Conservation (phyloP, 2,113 vertebrate species). For the Phocoena phocoena region DNA sequence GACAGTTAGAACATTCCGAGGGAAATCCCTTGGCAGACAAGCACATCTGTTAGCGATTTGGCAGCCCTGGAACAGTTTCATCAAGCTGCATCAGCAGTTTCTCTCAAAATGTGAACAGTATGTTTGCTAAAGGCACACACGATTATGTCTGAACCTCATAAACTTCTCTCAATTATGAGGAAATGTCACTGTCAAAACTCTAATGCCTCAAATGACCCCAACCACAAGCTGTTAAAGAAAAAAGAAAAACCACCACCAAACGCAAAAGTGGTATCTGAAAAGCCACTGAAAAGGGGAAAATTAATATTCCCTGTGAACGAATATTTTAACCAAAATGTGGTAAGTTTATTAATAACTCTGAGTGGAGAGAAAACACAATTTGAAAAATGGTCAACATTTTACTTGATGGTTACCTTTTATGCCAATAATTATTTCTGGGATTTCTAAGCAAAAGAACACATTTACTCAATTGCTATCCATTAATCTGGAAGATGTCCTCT, state of each 20-base stretch:
- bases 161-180: constrained; percentile 59
- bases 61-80: constrained; percentile 56
- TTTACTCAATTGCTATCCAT: not conserved
- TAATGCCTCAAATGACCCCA: constrained; percentile 60
- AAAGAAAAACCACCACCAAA: not conserved
- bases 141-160: constrained; percentile 57
- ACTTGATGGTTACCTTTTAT: not conserved
- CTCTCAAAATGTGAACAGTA: constrained; percentile 70
- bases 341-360: constrained; percentile 61
- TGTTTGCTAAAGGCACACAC: constrained; percentile 78
- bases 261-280: constrained; percentile 27
- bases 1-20: constrained; percentile 64
- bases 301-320: constrained; percentile 48
- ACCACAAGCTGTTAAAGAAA: constrained; percentile 53
- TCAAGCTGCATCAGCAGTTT: constrained; percentile 59
- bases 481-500: constrained; percentile 14
- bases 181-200: constrained; percentile 65
- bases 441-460: constrained; percentile 47
- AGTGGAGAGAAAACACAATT: not conserved
- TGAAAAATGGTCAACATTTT: constrained; percentile 38
- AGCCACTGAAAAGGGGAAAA: constrained; percentile 23
- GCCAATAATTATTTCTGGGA: constrained; percentile 11
- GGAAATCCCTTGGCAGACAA: constrained; percentile 71
- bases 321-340: constrained; percentile 58
- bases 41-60: constrained; percentile 66